Base-by-base conservation (phyloP, 2,113 vertebrate species). In the Xiphorhynchus elegans region DNA sequence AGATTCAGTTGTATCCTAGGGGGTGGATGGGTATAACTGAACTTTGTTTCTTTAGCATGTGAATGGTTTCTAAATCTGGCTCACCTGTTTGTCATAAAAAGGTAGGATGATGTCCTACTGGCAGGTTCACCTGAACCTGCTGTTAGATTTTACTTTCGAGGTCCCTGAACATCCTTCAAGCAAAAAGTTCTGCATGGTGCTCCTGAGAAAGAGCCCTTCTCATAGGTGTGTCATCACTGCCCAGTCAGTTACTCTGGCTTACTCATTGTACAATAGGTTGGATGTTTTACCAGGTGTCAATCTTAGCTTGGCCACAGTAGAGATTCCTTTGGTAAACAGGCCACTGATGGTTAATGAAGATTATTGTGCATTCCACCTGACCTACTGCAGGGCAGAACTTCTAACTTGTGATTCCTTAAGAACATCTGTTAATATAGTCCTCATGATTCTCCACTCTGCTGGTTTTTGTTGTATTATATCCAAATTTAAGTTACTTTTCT, bases 131-230 rank as follows among this genome's bases (percentile, higher is more conserved):
- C 5, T 15, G 35, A 39, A 23, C 64, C 47, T 64, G 26, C n/a
- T 74, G 19, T 69, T 42, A 59, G 60, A 26, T 63, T 84, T 90
- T 75, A 8, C 33, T 63, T 92, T 67, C 7, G 39, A 20, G 31
- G 8, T 67, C 28, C 25, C 42, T 58, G 29, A 69, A 76, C 0
- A 0, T 80, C 81, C n/a, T 69, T 77, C 17, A n/a, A 26, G 31
- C 7, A 18, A 25, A 72, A 56, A 33, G 11, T 64, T 83, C 31
- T 33, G 25, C 1, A 1, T 49, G 25, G 9, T 44, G 13, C 52
- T 59, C 17, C 6, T 52, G 44, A 79, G 60, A 70, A 78, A 42
- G 56, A 58, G n/a, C 11, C 1, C 0, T 72, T 90, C 52, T 39
- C 70, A 37, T 39, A 29, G 56, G 47, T 59, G 4, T 3, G 2